These are phyloP conservation scores for Harpalus rubripes DNA, from an alignment of 2,888 invertebrate species.

Conservation along the genomic window DNA sequence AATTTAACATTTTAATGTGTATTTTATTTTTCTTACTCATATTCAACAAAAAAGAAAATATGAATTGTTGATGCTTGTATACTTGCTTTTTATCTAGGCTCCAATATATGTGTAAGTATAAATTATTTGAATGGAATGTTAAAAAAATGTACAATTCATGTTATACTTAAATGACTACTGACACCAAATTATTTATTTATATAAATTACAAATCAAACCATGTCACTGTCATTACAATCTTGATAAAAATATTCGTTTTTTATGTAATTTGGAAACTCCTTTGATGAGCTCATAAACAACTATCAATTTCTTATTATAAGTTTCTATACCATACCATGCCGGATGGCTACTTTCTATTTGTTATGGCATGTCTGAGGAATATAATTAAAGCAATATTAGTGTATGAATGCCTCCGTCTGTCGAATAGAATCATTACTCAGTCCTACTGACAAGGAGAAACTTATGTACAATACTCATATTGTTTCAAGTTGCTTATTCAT, in stretches of 20 bases:
- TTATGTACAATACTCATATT: constrained; percentile 18
- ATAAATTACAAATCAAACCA: neutral
- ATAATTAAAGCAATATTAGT: constrained; percentile 52
- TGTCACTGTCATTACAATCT: no score
- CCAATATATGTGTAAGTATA: no score
- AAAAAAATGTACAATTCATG: neutral
- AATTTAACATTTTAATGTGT: no score
- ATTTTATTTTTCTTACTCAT: no score
- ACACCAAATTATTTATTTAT: neutral
- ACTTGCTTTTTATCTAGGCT: no score
- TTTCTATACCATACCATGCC: constrained; percentile 21
- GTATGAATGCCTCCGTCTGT: constrained; percentile 32
- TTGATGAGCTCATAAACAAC: neutral
- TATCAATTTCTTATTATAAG: constrained; percentile 33
- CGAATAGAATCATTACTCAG: constrained; percentile 46
- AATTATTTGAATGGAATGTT: neutral
- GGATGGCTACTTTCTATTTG: constrained; percentile 55
- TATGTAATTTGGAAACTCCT: constrained; percentile 13
- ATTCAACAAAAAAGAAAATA: no score
- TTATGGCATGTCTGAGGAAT: constrained; percentile 49
- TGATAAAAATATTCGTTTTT: neutral
- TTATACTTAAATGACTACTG: no score
- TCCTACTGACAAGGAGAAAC: constrained; percentile 50
- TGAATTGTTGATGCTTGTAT: no score
- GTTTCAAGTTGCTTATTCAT: constrained; percentile 47